Conservation (phyloP, 2,888 invertebrate genomes). For the Cephus spinipes region DNA sequence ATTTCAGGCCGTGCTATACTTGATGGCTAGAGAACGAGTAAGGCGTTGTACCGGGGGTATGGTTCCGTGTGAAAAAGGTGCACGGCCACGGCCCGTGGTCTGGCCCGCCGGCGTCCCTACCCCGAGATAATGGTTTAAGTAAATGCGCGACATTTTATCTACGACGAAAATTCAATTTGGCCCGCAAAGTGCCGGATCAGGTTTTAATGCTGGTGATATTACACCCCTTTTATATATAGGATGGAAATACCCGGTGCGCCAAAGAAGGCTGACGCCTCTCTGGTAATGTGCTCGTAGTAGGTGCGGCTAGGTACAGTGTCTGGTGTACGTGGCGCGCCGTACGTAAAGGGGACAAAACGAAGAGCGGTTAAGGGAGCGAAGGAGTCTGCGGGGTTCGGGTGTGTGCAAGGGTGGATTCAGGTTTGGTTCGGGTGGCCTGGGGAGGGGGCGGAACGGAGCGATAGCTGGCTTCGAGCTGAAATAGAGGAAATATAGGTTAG, state of each 20-base stretch:
- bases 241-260: slow-evolving; percentile 6
- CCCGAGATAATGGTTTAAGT: slow-evolving; percentile 46
- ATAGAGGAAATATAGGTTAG: slow-evolving; percentile 51
- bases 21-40: background rate
- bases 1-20: background rate
- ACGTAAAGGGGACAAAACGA: background rate
- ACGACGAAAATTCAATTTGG: slow-evolving; percentile 50
- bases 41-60: background rate
- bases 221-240: background rate
- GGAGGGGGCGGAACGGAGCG: slow-evolving; percentile 23
- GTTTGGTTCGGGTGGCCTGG: background rate
- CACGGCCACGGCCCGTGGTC: background rate
- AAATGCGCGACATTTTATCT: slow-evolving; percentile 49
- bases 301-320: background rate
- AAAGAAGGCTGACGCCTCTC: background rate
- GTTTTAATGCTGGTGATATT: slow-evolving; percentile 51
- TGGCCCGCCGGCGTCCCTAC: background rate
- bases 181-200: slow-evolving; percentile 51
- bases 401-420: background rate
- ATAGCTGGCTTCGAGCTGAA: slow-evolving; percentile 37
- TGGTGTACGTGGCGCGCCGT: background rate
- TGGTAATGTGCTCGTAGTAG: background rate
- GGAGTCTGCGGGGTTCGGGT: background rate
- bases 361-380: background rate
- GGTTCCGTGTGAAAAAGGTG: background rate